Base-by-base conservation (phyloP, 2,888 invertebrate genomes). In the Andricus curvator region DNA sequence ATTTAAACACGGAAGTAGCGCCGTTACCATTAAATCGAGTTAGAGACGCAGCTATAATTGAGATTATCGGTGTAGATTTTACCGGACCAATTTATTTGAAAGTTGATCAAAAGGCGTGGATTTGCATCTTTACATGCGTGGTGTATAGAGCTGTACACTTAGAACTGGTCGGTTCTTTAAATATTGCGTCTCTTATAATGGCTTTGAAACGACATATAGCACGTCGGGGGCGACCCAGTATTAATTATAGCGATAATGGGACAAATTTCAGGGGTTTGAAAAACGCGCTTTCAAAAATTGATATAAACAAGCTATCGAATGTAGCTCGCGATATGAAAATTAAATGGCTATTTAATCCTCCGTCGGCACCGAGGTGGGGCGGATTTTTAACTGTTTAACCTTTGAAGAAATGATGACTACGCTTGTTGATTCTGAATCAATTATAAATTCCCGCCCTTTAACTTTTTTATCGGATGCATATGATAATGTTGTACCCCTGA, bases 111-210 rank as follows among this genome's bases (percentile, higher is more conserved):
- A 88, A 89, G 25, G 85, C 82, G 8, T 92, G 88, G 87, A 86
- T 93, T n/a, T 85, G 87, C 25, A 68, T 93, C 8, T 89, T 88
- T 79, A 92, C 92, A 0, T 93, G 92, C 85, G 89, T 91, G 1
- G 84, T 90, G 1, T 91, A 90, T 48, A 80, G 92, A 29, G 88
- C 89, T 0, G 83, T 93, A 6, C 92, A 93, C 81, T 81, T 93
- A 22, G 92, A 93, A 82, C 48, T 91, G 3, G 88, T 90, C 0
- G 78, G 79, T 0, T 84, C 87, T 9, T 78, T 92, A 6, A 86
- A 88, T 11, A 89, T 91, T 0, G 74, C 83, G 9, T 81, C 79
- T 0, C 91, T 92, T 80, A 60, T 93, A 6, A 82, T 80, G 41
- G 83, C 5, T 9, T 81, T 93, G n/a, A 77, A 89, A 67, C 80